Conservation (phyloP, 2,797 vertebrate species). For the Okamejei kenojei region DNA sequence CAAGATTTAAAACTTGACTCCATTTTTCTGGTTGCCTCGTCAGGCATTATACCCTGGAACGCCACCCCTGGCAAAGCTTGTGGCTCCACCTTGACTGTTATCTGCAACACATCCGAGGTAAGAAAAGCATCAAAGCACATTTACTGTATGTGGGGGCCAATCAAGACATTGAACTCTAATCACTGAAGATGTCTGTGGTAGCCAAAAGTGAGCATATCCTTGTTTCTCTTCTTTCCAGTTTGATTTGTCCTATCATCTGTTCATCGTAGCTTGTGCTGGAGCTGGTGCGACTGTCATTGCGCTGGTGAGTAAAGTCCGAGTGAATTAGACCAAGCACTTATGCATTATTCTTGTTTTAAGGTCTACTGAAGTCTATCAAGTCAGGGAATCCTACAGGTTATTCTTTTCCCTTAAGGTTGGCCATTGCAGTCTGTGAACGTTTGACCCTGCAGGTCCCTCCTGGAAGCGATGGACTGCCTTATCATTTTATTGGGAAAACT, state of each 20-base stretch:
- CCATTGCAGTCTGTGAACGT: not conserved
- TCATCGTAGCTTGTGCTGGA: slow-evolving; percentile 95
- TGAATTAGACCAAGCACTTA: not conserved
- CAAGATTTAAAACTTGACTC: not conserved
- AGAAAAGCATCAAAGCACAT: slow-evolving; percentile 39
- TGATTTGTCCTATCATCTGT: slow-evolving; percentile 97
- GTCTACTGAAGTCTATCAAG: not conserved
- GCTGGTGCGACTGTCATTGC: slow-evolving; percentile 96
- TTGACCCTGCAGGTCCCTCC: too few species aligned
- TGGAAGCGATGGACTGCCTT: not conserved
- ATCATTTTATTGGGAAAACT: not conserved
- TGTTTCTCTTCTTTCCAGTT: slow-evolving; percentile 63
- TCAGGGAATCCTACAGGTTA: not conserved
- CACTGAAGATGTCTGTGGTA: not conserved
- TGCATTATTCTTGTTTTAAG: not conserved
- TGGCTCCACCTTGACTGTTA: slow-evolving; percentile 71
- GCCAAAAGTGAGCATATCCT: slow-evolving; percentile 1
- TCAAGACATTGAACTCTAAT: not conserved
- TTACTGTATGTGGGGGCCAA: not conserved
- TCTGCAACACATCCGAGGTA: slow-evolving; percentile 89
- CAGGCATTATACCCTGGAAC: slow-evolving; percentile 95
- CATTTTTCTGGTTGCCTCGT: slow-evolving; percentile 38
- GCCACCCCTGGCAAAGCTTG: slow-evolving; percentile 87
- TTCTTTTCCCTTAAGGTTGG: not conserved
- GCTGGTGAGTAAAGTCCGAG: slow-evolving; percentile 73